Evolutionary conservation across 2,888 invertebrate genomes (phyloP).

Genomic region (Aleiodes leptofemur): DNA sequence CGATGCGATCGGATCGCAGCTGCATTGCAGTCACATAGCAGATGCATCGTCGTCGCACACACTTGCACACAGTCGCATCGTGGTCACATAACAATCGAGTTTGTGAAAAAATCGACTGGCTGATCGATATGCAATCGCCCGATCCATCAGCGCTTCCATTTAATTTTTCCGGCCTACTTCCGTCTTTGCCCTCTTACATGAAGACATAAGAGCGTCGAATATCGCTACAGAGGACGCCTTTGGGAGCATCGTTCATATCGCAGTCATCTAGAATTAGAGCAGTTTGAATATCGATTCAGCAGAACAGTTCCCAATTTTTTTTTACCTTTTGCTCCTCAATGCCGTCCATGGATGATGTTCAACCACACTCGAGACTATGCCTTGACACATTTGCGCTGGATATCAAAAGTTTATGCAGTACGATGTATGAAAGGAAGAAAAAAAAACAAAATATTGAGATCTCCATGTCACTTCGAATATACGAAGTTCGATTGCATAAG

Average conservation of each 20-base stretch:
- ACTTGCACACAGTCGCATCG: too few relatives aligned
- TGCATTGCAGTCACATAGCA: too few relatives aligned
- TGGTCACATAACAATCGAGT: too few relatives aligned
- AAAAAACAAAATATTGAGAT: slow-evolving; percentile 24
- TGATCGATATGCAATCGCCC: too few relatives aligned
- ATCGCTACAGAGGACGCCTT: slow-evolving; percentile 58
- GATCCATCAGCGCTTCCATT: too few relatives aligned
- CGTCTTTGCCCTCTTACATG: slow-evolving; percentile 32
- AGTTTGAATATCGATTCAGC: slow-evolving; percentile 71
- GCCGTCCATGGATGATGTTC: background rate
- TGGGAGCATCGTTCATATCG: slow-evolving; percentile 72
- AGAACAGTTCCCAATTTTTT: slow-evolving; percentile 6
- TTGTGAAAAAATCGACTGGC: too few relatives aligned
- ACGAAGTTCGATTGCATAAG: slow-evolving; percentile 11
- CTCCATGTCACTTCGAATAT: slow-evolving; percentile 1
- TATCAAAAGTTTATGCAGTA: slow-evolving; percentile 40
- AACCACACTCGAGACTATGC: background rate
- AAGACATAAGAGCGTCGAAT: background rate
- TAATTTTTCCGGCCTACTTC: slow-evolving; percentile 4
- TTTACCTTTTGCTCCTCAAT: background rate
- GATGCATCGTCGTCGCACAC: too few relatives aligned
- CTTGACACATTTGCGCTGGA: slow-evolving; percentile 6
- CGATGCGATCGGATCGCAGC: too few relatives aligned
- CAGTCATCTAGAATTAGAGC: slow-evolving; percentile 64
- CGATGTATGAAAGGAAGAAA: slow-evolving; percentile 25